Conservation (phyloP, 2,888 invertebrate genomes). For the Clitarchus hookeri region DNA sequence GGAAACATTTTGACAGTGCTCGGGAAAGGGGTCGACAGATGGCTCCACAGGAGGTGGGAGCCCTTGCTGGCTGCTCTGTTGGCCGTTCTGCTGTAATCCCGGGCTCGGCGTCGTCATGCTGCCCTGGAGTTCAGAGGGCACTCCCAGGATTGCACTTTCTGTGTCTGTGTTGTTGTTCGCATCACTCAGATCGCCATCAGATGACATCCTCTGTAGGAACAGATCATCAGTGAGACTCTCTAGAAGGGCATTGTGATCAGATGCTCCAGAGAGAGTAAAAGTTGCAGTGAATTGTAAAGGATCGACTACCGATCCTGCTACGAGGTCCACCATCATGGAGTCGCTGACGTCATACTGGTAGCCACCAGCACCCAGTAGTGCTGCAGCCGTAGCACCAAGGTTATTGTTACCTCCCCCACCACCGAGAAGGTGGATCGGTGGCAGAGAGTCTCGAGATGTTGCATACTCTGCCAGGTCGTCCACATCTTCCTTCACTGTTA, state of each 20-base stretch:
- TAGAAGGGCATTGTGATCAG: slow-evolving; percentile 72
- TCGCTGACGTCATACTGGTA: slow-evolving; percentile 52
- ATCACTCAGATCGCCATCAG: slow-evolving; percentile 32
- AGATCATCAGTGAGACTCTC: slow-evolving; percentile 81
- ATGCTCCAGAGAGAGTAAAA: slow-evolving; percentile 76
- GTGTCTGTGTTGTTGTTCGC: slow-evolving; percentile 21
- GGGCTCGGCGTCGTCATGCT: not conserved
- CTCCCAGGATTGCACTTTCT: not conserved
- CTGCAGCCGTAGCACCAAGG: not conserved
- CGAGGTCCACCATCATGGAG: slow-evolving; percentile 79
- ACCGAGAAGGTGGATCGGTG: slow-evolving; percentile 8
- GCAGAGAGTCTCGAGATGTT: slow-evolving; percentile 33
- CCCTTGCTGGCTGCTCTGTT: slow-evolving; percentile 41
- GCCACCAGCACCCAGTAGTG: slow-evolving; percentile 24
- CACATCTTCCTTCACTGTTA: slow-evolving; percentile 77
- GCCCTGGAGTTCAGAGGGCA: not conserved
- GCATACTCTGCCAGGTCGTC: slow-evolving; percentile 36
- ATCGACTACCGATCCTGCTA: slow-evolving; percentile 76
- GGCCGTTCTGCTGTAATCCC: slow-evolving; percentile 48
- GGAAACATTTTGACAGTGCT: slow-evolving; percentile 58
- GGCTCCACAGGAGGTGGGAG: slow-evolving; percentile 65
- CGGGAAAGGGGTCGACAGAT: slow-evolving; percentile 73
- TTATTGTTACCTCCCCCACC: not conserved
- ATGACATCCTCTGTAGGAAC: slow-evolving; percentile 72
- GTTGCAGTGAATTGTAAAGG: slow-evolving; percentile 83